Evolutionary conservation across 2,888 invertebrate species (phyloP).

Genomic region (Brachycybe producta): DNA sequence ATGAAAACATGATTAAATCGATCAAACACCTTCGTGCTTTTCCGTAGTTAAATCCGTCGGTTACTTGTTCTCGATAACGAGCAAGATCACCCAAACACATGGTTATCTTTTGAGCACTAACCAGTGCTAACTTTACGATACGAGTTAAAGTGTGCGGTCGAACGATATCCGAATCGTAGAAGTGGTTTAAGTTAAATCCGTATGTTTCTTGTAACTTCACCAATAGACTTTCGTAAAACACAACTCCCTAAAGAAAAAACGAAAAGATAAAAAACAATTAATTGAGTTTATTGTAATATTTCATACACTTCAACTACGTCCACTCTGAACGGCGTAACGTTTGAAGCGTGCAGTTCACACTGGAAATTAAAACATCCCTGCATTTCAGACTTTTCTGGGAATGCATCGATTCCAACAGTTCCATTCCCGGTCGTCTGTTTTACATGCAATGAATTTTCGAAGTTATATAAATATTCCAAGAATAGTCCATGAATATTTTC

Average conservation of each 20-base stretch:
- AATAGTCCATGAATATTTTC: no score
- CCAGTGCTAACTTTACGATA: conserved; percentile 60
- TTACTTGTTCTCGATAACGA: conserved; percentile 74
- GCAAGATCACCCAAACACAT: conserved; percentile 85
- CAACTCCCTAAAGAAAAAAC: conserved; percentile 41
- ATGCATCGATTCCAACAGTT: no score
- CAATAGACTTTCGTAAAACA: conserved; percentile 62
- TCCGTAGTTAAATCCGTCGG: conserved; percentile 66
- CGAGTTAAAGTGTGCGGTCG: conserved; percentile 38
- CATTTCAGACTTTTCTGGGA: no score
- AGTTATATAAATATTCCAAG: no score
- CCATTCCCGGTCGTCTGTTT: no score
- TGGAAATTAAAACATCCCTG: no score
- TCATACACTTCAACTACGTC: no score
- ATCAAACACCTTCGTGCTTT: conserved; percentile 49
- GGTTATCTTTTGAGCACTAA: conserved; percentile 74
- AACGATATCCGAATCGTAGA: conserved; percentile 30
- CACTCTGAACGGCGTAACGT: no score
- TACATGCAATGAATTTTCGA: no score
- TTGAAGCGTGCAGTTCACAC: no score
- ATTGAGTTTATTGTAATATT: not conserved
- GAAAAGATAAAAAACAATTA: conserved; percentile 2
- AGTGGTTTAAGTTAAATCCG: conserved; percentile 48
- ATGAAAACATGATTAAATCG: not conserved
- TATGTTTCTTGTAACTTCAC: conserved; percentile 58